Evolutionary conservation across 1,140 invertebrate genomes (phyloP).

Genomic region (Zophobas morio): DNA sequence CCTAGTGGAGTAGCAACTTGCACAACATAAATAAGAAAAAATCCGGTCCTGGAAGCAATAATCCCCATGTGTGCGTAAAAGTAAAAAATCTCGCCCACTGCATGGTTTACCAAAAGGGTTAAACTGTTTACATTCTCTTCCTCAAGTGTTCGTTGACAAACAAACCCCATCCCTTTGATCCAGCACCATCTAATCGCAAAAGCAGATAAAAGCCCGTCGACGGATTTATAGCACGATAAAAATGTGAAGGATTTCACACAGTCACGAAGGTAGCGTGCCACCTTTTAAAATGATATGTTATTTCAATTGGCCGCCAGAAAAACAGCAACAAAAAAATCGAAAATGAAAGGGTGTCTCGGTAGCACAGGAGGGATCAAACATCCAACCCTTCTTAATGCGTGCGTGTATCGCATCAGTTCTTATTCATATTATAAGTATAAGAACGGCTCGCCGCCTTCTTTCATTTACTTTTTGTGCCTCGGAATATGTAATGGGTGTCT

Average conservation of each 20-base stretch:
- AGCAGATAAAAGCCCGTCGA: not conserved
- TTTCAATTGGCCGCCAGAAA: conserved; percentile 6
- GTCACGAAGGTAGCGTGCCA: conserved; percentile 19
- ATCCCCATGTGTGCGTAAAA: not conserved
- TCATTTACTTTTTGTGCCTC: conserved; percentile 45
- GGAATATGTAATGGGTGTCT: conserved; percentile 42
- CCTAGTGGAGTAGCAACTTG: too few species aligned
- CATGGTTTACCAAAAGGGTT: not conserved
- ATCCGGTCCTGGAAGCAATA: too few species aligned
- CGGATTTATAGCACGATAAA: conserved; percentile 10
- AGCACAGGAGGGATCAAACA: conserved; percentile 20
- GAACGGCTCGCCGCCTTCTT: conserved; percentile 41
- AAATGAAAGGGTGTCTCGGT: conserved; percentile 50
- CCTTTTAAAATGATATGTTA: conserved; percentile 16
- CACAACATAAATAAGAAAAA: too few species aligned
- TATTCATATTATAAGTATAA: conserved; percentile 32
- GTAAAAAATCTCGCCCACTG: not conserved
- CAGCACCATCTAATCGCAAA: not conserved
- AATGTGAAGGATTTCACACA: conserved; percentile 2
- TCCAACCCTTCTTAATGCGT: conserved; percentile 45
- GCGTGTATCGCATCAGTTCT: conserved; percentile 46
- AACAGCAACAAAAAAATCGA: conserved; percentile 20
- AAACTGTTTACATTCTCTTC: not conserved
- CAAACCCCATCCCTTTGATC: not conserved
- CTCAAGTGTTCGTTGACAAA: not conserved